Evolutionary conservation across 2,888 invertebrate species (phyloP).

Genomic region (Chrysolina haemoptera): DNA sequence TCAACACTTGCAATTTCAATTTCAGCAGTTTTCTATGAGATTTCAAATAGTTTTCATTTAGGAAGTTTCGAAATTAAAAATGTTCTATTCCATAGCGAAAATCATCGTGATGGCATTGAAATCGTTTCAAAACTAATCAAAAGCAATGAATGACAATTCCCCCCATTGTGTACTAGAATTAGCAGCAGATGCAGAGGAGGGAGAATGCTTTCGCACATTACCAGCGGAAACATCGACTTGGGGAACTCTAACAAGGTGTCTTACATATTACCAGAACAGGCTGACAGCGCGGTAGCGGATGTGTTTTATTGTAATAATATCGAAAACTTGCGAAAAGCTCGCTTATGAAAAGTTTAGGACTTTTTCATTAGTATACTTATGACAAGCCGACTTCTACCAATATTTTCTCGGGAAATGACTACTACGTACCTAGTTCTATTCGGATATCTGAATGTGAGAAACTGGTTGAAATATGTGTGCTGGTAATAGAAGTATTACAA

Average conservation of each 20-base stretch:
- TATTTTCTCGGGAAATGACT: background rate
- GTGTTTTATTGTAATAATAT: conserved; percentile 58
- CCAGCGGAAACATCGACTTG: conserved; percentile 52
- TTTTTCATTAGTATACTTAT: conserved; percentile 27
- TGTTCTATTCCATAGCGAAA: background rate
- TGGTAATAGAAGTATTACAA: background rate
- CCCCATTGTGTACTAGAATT: background rate
- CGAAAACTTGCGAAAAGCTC: conserved; percentile 45
- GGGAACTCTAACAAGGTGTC: conserved; percentile 60
- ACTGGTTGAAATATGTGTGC: background rate
- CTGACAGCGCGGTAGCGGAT: conserved; percentile 55
- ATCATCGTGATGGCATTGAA: background rate
- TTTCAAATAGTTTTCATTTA: no score
- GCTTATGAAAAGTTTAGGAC: conserved; percentile 40
- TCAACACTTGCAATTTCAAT: no score
- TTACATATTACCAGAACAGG: conserved; percentile 58
- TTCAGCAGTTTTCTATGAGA: no score
- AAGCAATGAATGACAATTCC: conserved; percentile 7
- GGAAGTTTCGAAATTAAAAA: no score
- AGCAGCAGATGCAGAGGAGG: conserved; percentile 4
- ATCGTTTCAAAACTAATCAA: background rate
- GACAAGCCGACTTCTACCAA: background rate
- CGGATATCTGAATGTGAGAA: background rate
- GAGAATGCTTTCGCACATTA: conserved; percentile 47
- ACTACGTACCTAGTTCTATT: background rate